A percentile compares a stretch with the other conserved stretches of the same genome.
phyloP scores from a whole-genome alignment of 1,140 invertebrate genomes.

The Meloidogyne floridensis region DNA sequence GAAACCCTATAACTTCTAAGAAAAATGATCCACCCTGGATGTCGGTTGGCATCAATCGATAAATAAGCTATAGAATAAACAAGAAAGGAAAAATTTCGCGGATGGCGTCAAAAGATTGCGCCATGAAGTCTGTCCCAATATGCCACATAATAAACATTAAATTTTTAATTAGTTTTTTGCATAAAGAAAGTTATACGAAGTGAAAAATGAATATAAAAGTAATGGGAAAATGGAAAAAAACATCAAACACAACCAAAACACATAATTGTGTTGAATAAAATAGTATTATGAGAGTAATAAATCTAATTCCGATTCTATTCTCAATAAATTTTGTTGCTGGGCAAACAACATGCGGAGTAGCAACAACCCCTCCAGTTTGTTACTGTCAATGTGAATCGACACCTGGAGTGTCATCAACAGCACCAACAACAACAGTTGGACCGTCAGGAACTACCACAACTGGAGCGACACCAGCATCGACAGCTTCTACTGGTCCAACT shows the following conservation, averaged over 20 bases:
- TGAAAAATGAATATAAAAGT: background rate
- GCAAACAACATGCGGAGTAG: background rate
- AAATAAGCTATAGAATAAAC: no score
- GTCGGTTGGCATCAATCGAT: no score
- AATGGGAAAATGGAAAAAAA: background rate
- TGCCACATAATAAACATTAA: no score
- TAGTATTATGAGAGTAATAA: background rate
- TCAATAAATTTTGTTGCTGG: background rate
- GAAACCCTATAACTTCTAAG: no score
- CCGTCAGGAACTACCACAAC: background rate
- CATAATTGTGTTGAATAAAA: background rate
- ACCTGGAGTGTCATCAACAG: background rate
- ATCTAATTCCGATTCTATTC: background rate
- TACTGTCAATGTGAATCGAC: background rate
- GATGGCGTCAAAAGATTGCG: no score
- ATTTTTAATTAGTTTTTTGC: no score
- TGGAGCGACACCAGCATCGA: no score
- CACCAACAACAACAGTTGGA: background rate
- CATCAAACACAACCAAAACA: background rate
- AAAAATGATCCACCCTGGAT: no score
- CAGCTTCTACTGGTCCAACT: no score
- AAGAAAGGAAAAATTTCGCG: no score
- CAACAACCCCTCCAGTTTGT: background rate
- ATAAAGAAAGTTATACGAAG: no score
- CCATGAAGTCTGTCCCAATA: no score